A percentile compares a stretch with the other conserved stretches of the same genome.
phyloP scores from a whole-genome alignment of 2,888 invertebrate species.

The Emmelina monodactyla region DNA sequence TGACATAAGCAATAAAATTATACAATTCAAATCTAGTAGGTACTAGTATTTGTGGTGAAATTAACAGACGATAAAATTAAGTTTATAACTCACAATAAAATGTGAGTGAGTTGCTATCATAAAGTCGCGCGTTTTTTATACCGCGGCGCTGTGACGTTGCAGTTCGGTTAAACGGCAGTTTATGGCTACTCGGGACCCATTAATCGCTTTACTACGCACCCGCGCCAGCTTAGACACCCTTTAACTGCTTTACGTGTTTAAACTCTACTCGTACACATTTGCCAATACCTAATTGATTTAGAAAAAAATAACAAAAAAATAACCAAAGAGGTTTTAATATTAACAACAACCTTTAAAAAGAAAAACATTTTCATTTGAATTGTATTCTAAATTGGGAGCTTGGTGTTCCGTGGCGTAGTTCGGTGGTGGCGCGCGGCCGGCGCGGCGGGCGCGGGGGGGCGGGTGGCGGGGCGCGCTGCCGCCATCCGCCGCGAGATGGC shows the following conservation, averaged over 20 bases:
- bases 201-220: conserved; percentile 65
- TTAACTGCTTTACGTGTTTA: neutral
- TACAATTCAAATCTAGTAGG: conserved; percentile 56
- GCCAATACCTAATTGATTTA: too few relatives aligned
- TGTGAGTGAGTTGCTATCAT: conserved; percentile 66
- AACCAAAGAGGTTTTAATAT: too few relatives aligned
- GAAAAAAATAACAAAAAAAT: too few relatives aligned
- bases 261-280: neutral
- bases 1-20: conserved; percentile 44
- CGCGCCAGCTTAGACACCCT: conserved; percentile 31
- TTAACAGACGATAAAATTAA: conserved; percentile 67
- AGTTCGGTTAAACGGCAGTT: conserved; percentile 66
- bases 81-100: conserved; percentile 66
- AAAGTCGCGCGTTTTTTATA: conserved; percentile 67
- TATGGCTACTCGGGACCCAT: conserved; percentile 65
- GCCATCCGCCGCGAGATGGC: conserved; percentile 55
- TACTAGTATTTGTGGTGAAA: conserved; percentile 65
- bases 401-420: conserved; percentile 23
- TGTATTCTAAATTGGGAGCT: too few relatives aligned
- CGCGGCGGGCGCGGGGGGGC: conserved; percentile 20
- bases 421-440: conserved; percentile 32
- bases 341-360: too few relatives aligned
- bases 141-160: conserved; percentile 59
- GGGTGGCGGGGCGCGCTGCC: conserved; percentile 23
- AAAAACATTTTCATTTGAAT: too few relatives aligned